phyloP scores from a whole-genome alignment of 2,113 vertebrate genomes.

The Peromyscus leucopus region DNA sequence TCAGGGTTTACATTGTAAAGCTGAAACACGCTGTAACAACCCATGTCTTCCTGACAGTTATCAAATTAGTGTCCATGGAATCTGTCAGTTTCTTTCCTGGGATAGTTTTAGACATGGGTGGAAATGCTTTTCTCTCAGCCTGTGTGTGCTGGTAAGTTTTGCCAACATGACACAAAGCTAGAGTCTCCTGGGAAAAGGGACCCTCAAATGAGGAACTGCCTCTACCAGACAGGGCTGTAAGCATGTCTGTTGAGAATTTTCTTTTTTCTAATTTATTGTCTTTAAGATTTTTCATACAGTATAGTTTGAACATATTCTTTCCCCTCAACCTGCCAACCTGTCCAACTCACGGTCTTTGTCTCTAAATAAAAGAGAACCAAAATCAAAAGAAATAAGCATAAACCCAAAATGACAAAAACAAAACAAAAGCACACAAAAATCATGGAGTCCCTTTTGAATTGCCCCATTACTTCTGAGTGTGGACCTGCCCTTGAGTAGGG shows the following conservation, averaged over 20 bases:
- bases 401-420: neutral
- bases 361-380: neutral
- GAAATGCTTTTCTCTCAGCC: neutral
- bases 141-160: neutral
- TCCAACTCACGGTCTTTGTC: neutral
- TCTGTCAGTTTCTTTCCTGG: neutral
- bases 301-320: neutral
- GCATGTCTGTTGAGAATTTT: neutral
- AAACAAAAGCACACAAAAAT: neutral
- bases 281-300: neutral
- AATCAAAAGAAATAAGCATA: neutral
- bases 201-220: neutral
- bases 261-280: neutral
- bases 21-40: no score
- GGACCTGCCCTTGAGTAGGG: neutral
- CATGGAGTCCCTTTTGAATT: neutral
- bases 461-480: neutral
- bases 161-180: neutral
- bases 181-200: neutral
- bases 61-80: no score
- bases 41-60: no score
- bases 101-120: neutral
- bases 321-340: no score
- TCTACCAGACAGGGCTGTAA: neutral
- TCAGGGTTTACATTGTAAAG: neutral